These are phyloP conservation scores for Copsychus sechellarum DNA, from an alignment of 2,113 vertebrate genomes.

Conservation along the genomic window DNA sequence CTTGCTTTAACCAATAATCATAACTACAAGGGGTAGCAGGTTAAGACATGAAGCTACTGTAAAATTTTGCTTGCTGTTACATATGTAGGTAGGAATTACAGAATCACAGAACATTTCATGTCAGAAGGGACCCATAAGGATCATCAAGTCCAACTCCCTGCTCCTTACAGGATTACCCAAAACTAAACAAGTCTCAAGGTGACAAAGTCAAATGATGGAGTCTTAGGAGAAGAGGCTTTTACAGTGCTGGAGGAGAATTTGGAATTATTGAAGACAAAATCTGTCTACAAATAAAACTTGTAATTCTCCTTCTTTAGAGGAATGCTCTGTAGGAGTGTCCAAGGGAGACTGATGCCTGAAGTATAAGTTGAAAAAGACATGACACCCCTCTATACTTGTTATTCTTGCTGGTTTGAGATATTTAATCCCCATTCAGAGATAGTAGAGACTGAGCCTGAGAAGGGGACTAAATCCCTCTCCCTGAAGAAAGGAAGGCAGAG, in stretches of 20 bases:
- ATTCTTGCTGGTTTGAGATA: background rate
- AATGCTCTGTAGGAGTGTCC: background rate
- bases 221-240: background rate
- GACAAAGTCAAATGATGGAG: background rate
- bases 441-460: background rate
- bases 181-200: background rate
- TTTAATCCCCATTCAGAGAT: background rate
- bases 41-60: background rate
- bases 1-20: background rate
- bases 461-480: background rate
- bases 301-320: background rate
- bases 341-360: background rate
- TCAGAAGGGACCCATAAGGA: background rate
- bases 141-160: background rate
- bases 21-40: background rate
- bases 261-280: background rate
- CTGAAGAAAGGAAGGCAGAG: background rate
- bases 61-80: background rate
- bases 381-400: background rate
- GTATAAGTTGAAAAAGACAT: background rate
- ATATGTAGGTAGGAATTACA: background rate
- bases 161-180: background rate
- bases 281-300: background rate
- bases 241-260: background rate
- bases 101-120: background rate